These are phyloP conservation scores for Gavia stellata DNA, from an alignment of 2,113 vertebrate species.

Conservation along the genomic window DNA sequence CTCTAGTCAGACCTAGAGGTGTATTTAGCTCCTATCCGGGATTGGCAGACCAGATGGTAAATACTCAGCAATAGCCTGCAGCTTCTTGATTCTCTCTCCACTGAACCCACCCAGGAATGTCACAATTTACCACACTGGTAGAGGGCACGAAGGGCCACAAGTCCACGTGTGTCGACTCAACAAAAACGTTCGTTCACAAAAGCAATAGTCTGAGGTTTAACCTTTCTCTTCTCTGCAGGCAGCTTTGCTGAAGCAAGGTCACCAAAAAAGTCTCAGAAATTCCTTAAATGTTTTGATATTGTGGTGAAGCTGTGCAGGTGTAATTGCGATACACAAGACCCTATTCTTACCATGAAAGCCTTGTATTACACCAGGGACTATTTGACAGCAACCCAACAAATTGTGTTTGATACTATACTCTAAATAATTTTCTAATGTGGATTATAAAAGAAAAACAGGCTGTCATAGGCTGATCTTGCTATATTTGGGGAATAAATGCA, in stretches of 20 bases:
- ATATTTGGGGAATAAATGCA: constrained; percentile 50
- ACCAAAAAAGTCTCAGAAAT: background rate
- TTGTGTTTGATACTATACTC: background rate
- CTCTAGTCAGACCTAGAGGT: background rate
- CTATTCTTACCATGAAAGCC: background rate
- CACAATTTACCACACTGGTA: background rate
- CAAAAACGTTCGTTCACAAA: accelerated
- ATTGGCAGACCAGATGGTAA: background rate
- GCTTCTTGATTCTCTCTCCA: too few species aligned
- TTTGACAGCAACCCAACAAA: background rate
- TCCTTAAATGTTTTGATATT: background rate
- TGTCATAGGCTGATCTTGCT: constrained; percentile 30
- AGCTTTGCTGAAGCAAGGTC: background rate
- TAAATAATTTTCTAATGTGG: constrained; percentile 22
- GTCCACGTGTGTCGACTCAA: background rate
- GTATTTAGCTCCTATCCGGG: background rate
- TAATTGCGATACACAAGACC: background rate
- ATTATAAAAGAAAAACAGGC: constrained; percentile 49
- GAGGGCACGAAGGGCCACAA: background rate
- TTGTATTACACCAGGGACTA: background rate
- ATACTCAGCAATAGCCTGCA: accelerated
- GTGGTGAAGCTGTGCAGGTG: background rate
- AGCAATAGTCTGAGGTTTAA: background rate
- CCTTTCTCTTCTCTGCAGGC: background rate
- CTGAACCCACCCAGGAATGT: background rate